Evolutionary conservation across 2,888 invertebrate genomes (phyloP).

Genomic region (Charanyca ferruginea): DNA sequence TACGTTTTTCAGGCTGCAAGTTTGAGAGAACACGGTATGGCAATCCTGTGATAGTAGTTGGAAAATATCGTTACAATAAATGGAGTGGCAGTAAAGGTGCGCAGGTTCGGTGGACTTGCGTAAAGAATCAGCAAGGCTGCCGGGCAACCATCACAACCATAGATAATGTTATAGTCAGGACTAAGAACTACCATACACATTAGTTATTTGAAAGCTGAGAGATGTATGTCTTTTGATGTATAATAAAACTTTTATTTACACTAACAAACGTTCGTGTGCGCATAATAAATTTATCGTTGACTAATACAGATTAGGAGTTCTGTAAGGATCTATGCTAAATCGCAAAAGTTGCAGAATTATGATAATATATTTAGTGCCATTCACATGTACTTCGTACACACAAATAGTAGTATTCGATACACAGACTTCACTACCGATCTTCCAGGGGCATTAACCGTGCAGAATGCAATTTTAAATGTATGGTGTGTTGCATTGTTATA

Average conservation of each 20-base stretch:
- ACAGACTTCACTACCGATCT: not conserved
- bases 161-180: slow-evolving; percentile 67
- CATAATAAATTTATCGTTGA: too few species aligned
- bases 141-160: slow-evolving; percentile 72
- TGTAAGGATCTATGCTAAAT: too few species aligned
- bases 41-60: slow-evolving; percentile 80
- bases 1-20: slow-evolving; percentile 55
- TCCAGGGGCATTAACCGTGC: too few species aligned
- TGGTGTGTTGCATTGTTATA: too few species aligned
- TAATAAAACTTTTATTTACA: too few species aligned
- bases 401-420: not conserved
- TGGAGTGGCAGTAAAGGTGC: slow-evolving; percentile 66
- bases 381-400: not conserved
- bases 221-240: too few species aligned
- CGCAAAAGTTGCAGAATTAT: too few species aligned
- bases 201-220: slow-evolving; percentile 11
- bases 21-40: slow-evolving; percentile 78
- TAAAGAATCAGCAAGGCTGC: slow-evolving; percentile 68
- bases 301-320: too few species aligned
- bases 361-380: slow-evolving; percentile 6
- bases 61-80: slow-evolving; percentile 69
- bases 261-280: too few species aligned
- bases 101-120: slow-evolving; percentile 70
- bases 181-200: slow-evolving; percentile 69
- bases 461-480: too few species aligned